Evolutionary conservation across 2,113 vertebrate species (phyloP).

Genomic region (Oophaga pumilio): DNA sequence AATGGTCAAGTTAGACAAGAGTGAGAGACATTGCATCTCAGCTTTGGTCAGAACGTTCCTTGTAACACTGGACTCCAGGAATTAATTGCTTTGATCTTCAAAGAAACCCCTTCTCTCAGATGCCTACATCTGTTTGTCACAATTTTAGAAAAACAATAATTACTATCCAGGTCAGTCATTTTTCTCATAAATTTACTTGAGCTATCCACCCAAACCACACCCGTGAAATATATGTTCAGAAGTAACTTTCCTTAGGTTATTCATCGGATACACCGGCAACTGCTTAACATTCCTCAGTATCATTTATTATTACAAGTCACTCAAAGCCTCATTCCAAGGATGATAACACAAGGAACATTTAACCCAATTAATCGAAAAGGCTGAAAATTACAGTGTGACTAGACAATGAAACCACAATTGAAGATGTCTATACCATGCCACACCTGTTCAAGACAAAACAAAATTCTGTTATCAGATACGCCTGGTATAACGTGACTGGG

Average conservation of each 20-base stretch:
- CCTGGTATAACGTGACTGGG: slow-evolving; percentile 27
- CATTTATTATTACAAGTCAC: not conserved
- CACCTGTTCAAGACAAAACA: slow-evolving; percentile 48
- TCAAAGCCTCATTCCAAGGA: not conserved
- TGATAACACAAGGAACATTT: slow-evolving; percentile 14
- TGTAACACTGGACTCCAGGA: not conserved
- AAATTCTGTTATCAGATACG: slow-evolving; percentile 29
- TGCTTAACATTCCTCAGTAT: slow-evolving; percentile 9
- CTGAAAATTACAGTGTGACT: slow-evolving; percentile 16
- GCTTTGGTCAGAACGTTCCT: slow-evolving; percentile 4
- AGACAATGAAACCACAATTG: slow-evolving; percentile 19
- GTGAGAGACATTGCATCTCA: not conserved
- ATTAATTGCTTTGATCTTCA: slow-evolving; percentile 48
- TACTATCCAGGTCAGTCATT: slow-evolving; percentile 46
- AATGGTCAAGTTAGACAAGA: not conserved
- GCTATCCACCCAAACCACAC: slow-evolving; percentile 50
- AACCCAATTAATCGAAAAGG: slow-evolving; percentile 7
- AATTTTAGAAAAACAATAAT: slow-evolving; percentile 30
- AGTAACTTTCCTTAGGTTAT: slow-evolving; percentile 16
- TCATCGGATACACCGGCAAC: slow-evolving; percentile 18
- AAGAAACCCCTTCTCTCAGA: slow-evolving; percentile 17
- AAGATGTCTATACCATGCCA: slow-evolving; percentile 15
- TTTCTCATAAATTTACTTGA: slow-evolving; percentile 20
- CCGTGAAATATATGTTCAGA: slow-evolving; percentile 8
- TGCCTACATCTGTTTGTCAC: not conserved